These are phyloP conservation scores for Pterostichus niger DNA, from an alignment of 2,888 invertebrate genomes.

Conservation along the genomic window DNA sequence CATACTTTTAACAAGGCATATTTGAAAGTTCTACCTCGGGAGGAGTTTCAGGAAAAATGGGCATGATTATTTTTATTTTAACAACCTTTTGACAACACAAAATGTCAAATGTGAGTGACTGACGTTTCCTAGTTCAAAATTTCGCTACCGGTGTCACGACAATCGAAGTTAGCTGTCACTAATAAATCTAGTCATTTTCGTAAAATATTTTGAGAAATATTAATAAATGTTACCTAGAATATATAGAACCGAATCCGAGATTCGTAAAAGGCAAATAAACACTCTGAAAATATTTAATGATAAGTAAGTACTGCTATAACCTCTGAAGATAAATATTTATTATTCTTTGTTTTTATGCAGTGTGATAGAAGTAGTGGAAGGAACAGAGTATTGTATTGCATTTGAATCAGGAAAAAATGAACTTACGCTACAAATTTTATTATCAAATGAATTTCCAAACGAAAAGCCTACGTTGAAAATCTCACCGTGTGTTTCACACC, in stretches of 20 bases:
- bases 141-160: constrained; percentile 22
- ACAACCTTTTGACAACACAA: background rate
- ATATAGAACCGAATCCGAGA: constrained; percentile 80
- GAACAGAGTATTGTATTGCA: constrained; percentile 86
- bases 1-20: constrained; percentile 11
- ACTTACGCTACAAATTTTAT: constrained; percentile 83
- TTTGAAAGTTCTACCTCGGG: constrained; percentile 68
- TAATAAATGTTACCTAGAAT: constrained; percentile 79
- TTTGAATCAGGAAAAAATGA: constrained; percentile 83
- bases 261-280: constrained; percentile 87
- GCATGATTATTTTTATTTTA: constrained; percentile 52
- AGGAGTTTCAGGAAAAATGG: constrained; percentile 68
- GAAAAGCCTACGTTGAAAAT: constrained; percentile 86
- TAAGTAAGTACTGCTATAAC: constrained; percentile 79
- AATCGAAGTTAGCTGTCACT: constrained; percentile 62
- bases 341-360: constrained; percentile 74
- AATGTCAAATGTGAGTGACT: constrained; percentile 50
- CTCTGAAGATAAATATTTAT: constrained; percentile 42
- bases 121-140: constrained; percentile 55
- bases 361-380: constrained; percentile 85
- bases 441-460: constrained; percentile 86
- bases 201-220: constrained; percentile 42
- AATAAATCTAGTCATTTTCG: constrained; percentile 68
- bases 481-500: constrained; percentile 84
- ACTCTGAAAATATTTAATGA: constrained; percentile 91